Base-by-base conservation (phyloP, 2,888 invertebrate genomes). In the Agonopterix alstromeriana region DNA sequence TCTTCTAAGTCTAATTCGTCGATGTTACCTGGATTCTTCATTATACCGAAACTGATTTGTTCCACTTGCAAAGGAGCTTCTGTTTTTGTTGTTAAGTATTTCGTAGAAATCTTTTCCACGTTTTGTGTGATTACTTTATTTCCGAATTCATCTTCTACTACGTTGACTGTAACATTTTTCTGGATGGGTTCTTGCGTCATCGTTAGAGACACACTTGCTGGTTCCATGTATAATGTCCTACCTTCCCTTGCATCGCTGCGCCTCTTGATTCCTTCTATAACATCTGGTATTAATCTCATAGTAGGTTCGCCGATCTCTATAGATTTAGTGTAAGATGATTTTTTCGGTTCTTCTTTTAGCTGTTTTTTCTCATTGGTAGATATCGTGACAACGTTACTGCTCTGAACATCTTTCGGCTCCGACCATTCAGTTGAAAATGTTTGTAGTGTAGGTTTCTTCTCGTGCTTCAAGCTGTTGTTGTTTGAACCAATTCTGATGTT, bases 81-180 rank as follows among this genome's bases (percentile, higher is more conserved):
- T 7, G 73, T 61, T 67, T 76, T 84, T 1, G 75, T 65, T 11
- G 82, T 81, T 11, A 86, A 71, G 48, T 88, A 85, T 60, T 85
- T 79, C 2, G 82, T 82, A 4, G 86, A 81, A 42, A 85, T 61
- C 60, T 82, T 80, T 61, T 89, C 88, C 41, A 89, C 76, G 46
- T 87, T 89, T 58, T 89, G 89, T 42, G 84, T 88, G 8, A 89
- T 85, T 0, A 89, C 75, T 74, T 87, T 88, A 47, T 89, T 89
- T 0, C 89, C 89, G 49, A 73, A 85, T 61, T 83, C 87, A 49
- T 89, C 89, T 72, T 89, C 89, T 4, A 81, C 73, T 2, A 89
- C 87, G 54, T 88, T 89, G 0, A 89, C 89, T 12, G 87, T 87
- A 2, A 89, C 89, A 1, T 80, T 83, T 68, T 89, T 89, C 60